Conservation (phyloP, 2,888 invertebrate genomes). For the Resseliella maxima region DNA sequence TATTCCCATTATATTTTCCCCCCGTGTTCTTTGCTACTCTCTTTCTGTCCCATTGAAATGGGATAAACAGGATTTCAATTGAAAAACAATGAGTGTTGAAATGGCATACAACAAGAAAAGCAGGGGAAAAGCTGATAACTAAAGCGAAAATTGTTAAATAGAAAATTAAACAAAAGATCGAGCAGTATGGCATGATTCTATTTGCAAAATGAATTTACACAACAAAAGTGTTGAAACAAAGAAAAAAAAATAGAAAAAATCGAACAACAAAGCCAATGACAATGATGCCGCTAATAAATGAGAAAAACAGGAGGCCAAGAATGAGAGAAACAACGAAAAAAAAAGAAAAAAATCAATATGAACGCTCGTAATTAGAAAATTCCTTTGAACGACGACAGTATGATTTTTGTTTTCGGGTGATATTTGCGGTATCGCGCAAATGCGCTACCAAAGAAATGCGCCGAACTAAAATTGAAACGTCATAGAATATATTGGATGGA, state of each 20-base stretch:
- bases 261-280: conserved; percentile 16
- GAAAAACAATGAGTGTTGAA: conserved; percentile 23
- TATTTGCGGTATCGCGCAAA: neutral
- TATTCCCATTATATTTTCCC: no score
- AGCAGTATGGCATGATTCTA: neutral
- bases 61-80: conserved; percentile 25
- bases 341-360: neutral
- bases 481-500: conserved; percentile 4
- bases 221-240: conserved; percentile 22
- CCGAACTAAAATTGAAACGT: conserved; percentile 9
- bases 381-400: neutral
- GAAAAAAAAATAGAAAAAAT: neutral
- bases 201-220: conserved; percentile 21
- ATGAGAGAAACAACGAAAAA: neutral
- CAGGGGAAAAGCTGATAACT: neutral
- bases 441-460: neutral
- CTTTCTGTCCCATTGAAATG: no score
- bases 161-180: neutral
- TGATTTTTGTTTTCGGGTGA: neutral
- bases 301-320: neutral
- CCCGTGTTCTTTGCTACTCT: no score
- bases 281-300: conserved; percentile 35
- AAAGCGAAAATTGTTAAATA: conserved; percentile 16
- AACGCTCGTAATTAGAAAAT: neutral
- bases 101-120: neutral